These are phyloP conservation scores for Chaetodon trifasciatus DNA, from an alignment of 2,797 vertebrate species.

Conservation along the genomic window DNA sequence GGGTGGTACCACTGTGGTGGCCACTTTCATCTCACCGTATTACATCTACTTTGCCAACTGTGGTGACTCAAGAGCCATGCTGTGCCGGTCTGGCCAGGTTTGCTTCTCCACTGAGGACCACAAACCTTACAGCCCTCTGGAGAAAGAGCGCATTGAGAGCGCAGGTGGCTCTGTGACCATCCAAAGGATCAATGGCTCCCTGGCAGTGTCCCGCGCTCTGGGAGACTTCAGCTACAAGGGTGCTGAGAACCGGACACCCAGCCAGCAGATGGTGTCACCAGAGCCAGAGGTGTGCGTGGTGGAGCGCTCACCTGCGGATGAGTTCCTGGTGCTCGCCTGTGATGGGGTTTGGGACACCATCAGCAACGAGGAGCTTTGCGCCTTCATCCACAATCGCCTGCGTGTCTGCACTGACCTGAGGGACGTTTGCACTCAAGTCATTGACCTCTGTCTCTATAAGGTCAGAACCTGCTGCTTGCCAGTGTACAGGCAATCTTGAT, in stretches of 20 bases:
- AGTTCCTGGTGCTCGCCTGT: slow-evolving; percentile 90
- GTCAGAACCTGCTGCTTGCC: slow-evolving; percentile 70
- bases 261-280: slow-evolving; percentile 88
- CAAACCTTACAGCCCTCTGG: slow-evolving; percentile 86
- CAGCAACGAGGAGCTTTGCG: slow-evolving; percentile 86
- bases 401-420: slow-evolving; percentile 85
- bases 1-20: slow-evolving; percentile 83
- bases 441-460: slow-evolving; percentile 90
- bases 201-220: slow-evolving; percentile 89
- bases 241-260: slow-evolving; percentile 82
- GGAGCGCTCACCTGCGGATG: slow-evolving; percentile 84
- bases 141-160: slow-evolving; percentile 88
- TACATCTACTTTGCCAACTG: slow-evolving; percentile 89
- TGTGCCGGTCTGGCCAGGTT: slow-evolving; percentile 83
- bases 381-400: slow-evolving; percentile 87
- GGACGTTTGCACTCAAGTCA: slow-evolving; percentile 88
- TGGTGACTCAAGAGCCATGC: slow-evolving; percentile 86
- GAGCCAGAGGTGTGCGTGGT: slow-evolving; percentile 89
- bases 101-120: slow-evolving; percentile 90
- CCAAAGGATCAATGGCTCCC: slow-evolving; percentile 88
- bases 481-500: not conserved
- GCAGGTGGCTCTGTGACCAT: slow-evolving; percentile 86
- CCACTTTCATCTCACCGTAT: slow-evolving; percentile 83
- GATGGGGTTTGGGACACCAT: slow-evolving; percentile 90
- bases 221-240: slow-evolving; percentile 91